Percentiles rank a stretch among this genome's conserved stretches.
These are phyloP conservation scores for Pristiophorus japonicus DNA, from an alignment of 2,113 vertebrate genomes.

Conservation along the genomic window DNA sequence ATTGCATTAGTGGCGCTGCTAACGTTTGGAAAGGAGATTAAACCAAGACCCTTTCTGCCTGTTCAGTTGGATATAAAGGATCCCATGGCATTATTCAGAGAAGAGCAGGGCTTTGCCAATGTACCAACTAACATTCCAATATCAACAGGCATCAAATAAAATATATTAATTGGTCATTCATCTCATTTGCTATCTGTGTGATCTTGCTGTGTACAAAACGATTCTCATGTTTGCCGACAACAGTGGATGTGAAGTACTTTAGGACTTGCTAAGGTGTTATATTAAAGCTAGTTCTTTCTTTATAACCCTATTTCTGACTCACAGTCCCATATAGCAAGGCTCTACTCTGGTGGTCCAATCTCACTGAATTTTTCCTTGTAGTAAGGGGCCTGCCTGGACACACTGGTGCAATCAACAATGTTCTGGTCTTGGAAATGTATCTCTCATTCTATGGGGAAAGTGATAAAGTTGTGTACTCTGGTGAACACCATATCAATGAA, in stretches of 20 bases:
- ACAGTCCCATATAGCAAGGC: background rate
- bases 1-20: too few species aligned
- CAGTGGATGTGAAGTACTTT: background rate
- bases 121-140: background rate
- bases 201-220: background rate
- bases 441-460: background rate
- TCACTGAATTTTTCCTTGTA: background rate
- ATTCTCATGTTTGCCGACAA: background rate
- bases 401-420: background rate
- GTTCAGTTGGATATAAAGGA: background rate
- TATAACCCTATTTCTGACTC: background rate
- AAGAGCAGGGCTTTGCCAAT: background rate
- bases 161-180: background rate
- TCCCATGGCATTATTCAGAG: background rate
- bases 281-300: background rate
- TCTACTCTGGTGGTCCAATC: background rate
- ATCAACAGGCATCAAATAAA: background rate
- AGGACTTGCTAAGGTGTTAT: background rate
- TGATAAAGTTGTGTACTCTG: background rate
- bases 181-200: background rate
- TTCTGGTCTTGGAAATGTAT: background rate
- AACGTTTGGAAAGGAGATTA: background rate
- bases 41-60: background rate
- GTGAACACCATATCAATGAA: background rate
- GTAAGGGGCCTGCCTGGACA: background rate